A percentile compares a stretch with the other conserved stretches of the same genome.
Conservation (phyloP, 2,113 vertebrate genomes). For the Phylloscopus whistleri region DNA sequence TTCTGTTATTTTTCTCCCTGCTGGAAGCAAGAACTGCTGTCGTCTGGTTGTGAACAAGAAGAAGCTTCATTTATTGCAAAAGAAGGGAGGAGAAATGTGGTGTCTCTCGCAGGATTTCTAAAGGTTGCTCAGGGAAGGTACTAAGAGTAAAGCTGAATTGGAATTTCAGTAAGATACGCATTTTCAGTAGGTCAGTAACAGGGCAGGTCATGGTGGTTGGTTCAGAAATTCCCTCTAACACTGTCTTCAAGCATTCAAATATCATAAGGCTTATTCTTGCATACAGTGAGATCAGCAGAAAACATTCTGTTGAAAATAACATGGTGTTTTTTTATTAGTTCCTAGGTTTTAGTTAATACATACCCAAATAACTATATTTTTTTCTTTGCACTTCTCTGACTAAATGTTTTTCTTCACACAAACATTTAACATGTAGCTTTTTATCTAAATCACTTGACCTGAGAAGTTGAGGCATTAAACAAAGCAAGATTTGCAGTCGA, state of each 20-base stretch:
- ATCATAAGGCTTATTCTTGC: background rate
- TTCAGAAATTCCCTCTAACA: background rate
- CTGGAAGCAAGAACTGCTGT: background rate
- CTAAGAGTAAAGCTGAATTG: background rate
- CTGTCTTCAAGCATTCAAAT: background rate
- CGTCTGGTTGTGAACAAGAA: background rate
- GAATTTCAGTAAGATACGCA: background rate
- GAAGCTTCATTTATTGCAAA: background rate
- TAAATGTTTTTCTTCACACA: background rate
- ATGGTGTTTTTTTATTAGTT: background rate
- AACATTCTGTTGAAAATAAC: background rate
- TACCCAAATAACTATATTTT: background rate
- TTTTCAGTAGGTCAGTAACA: background rate
- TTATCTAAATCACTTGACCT: conserved; percentile 23
- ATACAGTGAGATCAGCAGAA: background rate
- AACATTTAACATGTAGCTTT: background rate
- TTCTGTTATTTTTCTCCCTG: background rate
- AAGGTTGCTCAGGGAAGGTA: background rate
- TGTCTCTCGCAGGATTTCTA: background rate
- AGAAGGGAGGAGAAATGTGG: background rate
- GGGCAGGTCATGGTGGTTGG: background rate
- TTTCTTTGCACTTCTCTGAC: background rate
- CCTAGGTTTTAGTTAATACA: background rate
- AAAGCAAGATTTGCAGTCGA: background rate
- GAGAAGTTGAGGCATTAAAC: background rate